phyloP scores from a whole-genome alignment of 2,888 invertebrate genomes.

The Allophyes oxyacanthae region DNA sequence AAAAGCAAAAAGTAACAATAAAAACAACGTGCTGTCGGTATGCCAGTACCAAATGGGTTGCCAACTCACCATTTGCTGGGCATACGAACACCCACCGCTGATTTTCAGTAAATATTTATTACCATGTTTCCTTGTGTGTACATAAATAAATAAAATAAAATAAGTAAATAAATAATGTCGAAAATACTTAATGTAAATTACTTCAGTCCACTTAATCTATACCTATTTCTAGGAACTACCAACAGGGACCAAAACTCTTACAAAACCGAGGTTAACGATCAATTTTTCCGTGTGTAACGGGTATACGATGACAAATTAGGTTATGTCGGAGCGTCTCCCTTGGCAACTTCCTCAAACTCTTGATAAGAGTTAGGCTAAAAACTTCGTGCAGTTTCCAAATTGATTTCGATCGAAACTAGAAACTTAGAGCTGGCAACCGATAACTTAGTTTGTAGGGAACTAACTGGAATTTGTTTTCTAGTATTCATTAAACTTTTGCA shows the following conservation, averaged over 20 bases:
- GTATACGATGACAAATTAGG: constrained; percentile 55
- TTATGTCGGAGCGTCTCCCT: constrained; percentile 42
- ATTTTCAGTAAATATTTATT: too few species aligned
- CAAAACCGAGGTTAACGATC: constrained; percentile 23
- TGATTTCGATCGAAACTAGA: constrained; percentile 75
- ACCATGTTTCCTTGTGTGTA: too few species aligned
- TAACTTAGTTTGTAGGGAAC: constrained; percentile 67
- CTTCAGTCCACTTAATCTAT: too few species aligned
- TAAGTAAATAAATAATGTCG: too few species aligned
- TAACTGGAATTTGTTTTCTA: constrained; percentile 59
- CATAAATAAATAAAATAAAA: too few species aligned
- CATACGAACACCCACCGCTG: too few species aligned
- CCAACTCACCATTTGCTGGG: too few species aligned
- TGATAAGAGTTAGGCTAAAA: constrained; percentile 63
- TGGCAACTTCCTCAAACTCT: constrained; percentile 42
- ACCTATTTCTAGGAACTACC: neutral
- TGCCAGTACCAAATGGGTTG: too few species aligned
- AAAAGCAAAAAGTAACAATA: too few species aligned
- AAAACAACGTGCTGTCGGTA: too few species aligned
- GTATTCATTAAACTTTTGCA: constrained; percentile 59
- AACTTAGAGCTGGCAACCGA: constrained; percentile 63
- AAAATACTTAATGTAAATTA: too few species aligned
- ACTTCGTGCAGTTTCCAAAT: constrained; percentile 73
- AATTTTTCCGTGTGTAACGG: constrained; percentile 42
- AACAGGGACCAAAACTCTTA: constrained; percentile 5